Base-by-base conservation (phyloP, 2,113 vertebrate genomes). In the Cathartes aura region DNA sequence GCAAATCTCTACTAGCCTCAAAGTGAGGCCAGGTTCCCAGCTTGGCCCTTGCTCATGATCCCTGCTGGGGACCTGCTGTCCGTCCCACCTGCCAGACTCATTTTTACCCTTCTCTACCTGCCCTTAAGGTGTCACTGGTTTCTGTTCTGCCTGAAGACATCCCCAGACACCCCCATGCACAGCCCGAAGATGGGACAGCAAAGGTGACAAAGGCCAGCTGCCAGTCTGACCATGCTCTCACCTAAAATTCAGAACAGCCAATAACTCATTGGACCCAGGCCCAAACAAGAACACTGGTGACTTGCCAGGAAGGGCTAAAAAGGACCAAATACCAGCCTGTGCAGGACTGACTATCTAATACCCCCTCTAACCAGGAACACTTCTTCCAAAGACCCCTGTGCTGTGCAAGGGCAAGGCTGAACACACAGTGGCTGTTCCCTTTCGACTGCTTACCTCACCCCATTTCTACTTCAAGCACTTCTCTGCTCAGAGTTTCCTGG, bases 351-450 rank as follows among this genome's bases (percentile, higher is more conserved):
- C 42, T 75, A 6, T 12, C 24, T 15, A 84, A 71, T 23, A 27
- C 4, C 10, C 9, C 5, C 14, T 82, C 34, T 62, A 47, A 73
- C 13, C 6, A 84, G 43, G 23, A 89, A 18, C 6, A 3, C 24
- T 45, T 43, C 63, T 78, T 50, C 32, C 38, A 58, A 40, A 79
- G 8, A 32, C 13, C 24, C 15, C 13, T 14, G 38, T 15, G 38
- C 34, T 53, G 15, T 52, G 36, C 21, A 21, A 63, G 18, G 20
- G 6, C 32, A 55, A 36, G 36, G 19, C 30, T 68, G 52, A 56
- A 27, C 42, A 50, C 0, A 0, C 18, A 48, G 8, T 6, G 2
- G 12, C 9, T 22, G 21, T 72, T 13, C 38, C 15, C 26, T 79
- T 63, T 52, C 58, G 26, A 8, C 40, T 34, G 8, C 48, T 73